Percentiles rank a stretch among this genome's conserved stretches.
Evolutionary conservation across 1,140 invertebrate species (phyloP).

Genomic region (Temnothorax curvispinosus): DNA sequence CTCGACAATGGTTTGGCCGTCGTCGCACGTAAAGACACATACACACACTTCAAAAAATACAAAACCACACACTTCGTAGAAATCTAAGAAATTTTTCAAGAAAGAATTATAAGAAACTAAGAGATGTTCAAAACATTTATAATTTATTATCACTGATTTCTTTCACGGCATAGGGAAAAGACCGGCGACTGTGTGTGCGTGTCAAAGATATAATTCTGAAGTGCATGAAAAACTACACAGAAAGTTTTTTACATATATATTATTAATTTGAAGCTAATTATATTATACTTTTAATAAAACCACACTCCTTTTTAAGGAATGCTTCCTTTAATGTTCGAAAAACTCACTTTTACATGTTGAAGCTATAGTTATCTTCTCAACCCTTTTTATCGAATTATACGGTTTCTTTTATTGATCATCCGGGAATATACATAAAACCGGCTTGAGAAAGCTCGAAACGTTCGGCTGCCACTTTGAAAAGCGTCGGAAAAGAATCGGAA

Average conservation of each 20-base stretch:
- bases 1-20: not conserved
- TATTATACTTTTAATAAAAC: not conserved
- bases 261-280: not conserved
- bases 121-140: not conserved
- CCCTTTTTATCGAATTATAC: not conserved
- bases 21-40: not conserved
- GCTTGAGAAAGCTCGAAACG: not conserved
- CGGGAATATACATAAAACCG: not conserved
- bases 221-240: not conserved
- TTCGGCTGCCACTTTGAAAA: conserved; percentile 1
- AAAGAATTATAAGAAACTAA: not conserved
- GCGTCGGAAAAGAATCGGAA: not conserved
- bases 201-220: not conserved
- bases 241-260: not conserved
- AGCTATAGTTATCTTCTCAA: not conserved
- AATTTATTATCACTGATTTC: not conserved
- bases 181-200: not conserved
- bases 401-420: conserved; percentile 1
- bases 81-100: not conserved
- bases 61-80: not conserved
- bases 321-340: not conserved
- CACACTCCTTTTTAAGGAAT: not conserved
- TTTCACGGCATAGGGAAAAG: not conserved
- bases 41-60: not conserved
- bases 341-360: conserved; percentile 5